Conservation (phyloP, 2,797 vertebrate species). For the Enteromius anoplus region DNA sequence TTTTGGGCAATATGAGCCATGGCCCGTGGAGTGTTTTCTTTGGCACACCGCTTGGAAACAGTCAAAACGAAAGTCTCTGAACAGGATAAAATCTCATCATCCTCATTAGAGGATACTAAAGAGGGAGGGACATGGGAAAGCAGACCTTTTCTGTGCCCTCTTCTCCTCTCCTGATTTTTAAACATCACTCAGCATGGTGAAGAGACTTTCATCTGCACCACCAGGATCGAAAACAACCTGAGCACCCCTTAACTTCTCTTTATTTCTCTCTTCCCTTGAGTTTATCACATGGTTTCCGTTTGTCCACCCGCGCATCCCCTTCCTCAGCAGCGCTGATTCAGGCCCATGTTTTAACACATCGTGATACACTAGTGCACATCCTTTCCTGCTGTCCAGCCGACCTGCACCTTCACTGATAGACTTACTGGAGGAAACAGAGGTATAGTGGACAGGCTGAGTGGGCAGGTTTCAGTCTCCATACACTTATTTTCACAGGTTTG, state of each 20-base stretch:
- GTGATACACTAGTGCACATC: conserved; percentile 50
- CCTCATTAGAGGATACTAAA: conserved; percentile 64
- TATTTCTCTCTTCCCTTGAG: conserved; percentile 55
- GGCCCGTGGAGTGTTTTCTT: conserved; percentile 70
- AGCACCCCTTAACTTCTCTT: conserved; percentile 14
- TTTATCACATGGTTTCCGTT: conserved; percentile 68
- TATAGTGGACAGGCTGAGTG: conserved; percentile 47
- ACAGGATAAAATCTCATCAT: conserved; percentile 65
- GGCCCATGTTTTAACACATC: conserved; percentile 60
- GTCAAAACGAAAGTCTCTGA: conserved; percentile 63
- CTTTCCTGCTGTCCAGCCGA: conserved; percentile 34
- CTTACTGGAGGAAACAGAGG: conserved; percentile 71
- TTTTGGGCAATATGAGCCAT: conserved; percentile 63
- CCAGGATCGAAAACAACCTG: conserved; percentile 55
- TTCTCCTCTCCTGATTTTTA: conserved; percentile 56
- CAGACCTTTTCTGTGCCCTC: conserved; percentile 53
- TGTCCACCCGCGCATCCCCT: conserved; percentile 71
- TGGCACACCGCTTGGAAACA: conserved; percentile 74
- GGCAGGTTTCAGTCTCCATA: conserved; percentile 57
- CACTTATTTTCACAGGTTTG: conserved; percentile 52
- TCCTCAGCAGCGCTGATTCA: conserved; percentile 59
- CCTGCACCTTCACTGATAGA: conserved; percentile 60
- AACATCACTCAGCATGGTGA: conserved; percentile 59
- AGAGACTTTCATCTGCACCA: conserved; percentile 54
- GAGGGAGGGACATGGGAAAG: conserved; percentile 63